These are phyloP conservation scores for Phymorhynchus buccinoides DNA, from an alignment of 1,140 invertebrate genomes.

Conservation along the genomic window DNA sequence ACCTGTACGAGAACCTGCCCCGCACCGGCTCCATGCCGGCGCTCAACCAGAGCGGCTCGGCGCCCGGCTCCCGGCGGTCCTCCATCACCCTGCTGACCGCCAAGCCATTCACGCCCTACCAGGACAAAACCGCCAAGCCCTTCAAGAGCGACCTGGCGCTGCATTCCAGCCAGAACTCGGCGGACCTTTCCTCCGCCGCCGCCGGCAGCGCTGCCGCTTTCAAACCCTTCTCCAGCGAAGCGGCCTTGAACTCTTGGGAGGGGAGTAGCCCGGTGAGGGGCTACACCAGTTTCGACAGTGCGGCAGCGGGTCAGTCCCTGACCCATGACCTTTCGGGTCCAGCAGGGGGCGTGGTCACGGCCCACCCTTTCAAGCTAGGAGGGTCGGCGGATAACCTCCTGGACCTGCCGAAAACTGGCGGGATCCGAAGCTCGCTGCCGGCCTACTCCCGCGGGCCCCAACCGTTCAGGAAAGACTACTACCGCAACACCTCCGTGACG, in stretches of 20 bases:
- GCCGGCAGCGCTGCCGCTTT: background rate
- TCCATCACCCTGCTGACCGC: slow-evolving; percentile 54
- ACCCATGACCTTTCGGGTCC: background rate
- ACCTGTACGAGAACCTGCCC: slow-evolving; percentile 60
- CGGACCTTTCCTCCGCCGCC: background rate
- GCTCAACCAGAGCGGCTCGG: slow-evolving; percentile 31
- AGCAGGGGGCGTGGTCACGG: background rate
- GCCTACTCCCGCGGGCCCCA: background rate
- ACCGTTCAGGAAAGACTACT: background rate
- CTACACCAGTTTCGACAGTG: background rate
- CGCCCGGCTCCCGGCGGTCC: slow-evolving; percentile 42
- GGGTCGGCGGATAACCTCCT: background rate
- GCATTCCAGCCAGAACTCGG: slow-evolving; percentile 4
- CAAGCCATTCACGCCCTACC: slow-evolving; percentile 60
- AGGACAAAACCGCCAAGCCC: slow-evolving; percentile 42
- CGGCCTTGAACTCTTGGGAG: slow-evolving; percentile 30
- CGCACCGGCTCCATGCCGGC: slow-evolving; percentile 39
- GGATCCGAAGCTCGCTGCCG: background rate
- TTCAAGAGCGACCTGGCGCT: slow-evolving; percentile 54
- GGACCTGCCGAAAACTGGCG: background rate
- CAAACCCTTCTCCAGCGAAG: slow-evolving; percentile 33
- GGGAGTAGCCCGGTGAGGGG: background rate
- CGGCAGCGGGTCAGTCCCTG: background rate
- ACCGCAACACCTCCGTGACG: no score
- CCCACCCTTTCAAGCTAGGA: background rate